Percentiles rank a stretch among this genome's conserved stretches.
phyloP scores from a whole-genome alignment of 2,888 invertebrate species.

The Drosophila anceps region DNA sequence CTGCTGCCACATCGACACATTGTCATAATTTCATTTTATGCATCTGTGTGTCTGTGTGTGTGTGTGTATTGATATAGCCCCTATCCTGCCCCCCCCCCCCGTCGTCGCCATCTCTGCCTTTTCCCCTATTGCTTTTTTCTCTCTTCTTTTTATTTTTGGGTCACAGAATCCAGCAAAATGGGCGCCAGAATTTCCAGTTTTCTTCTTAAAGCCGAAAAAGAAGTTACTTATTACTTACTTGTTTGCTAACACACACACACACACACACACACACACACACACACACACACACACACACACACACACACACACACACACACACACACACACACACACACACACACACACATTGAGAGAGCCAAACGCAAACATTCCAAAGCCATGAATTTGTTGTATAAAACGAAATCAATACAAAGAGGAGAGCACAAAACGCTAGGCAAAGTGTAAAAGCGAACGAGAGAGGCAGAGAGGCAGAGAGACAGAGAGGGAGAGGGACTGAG shows the following conservation, averaged over 20 bases:
- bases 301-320: constrained; percentile 16
- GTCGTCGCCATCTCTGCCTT: not conserved
- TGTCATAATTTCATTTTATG: constrained; percentile 19
- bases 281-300: constrained; percentile 16
- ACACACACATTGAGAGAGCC: constrained; percentile 21
- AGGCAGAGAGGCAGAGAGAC: constrained; percentile 1
- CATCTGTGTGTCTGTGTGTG: constrained; percentile 9
- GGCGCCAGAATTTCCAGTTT: constrained; percentile 73
- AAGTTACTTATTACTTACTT: constrained; percentile 63
- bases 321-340: constrained; percentile 5
- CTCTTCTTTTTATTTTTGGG: constrained; percentile 61
- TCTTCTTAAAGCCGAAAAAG: constrained; percentile 38
- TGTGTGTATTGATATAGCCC: not conserved
- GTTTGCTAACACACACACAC: constrained; percentile 41
- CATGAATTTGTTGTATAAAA: constrained; percentile 66
- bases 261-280: constrained; percentile 6
- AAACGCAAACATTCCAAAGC: constrained; percentile 67
- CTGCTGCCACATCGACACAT: constrained; percentile 22
- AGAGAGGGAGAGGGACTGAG: constrained; percentile 1
- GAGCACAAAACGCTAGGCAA: constrained; percentile 19
- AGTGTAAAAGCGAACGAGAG: constrained; percentile 18
- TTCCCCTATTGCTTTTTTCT: not conserved
- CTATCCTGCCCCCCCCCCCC: not conserved
- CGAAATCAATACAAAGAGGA: constrained; percentile 74
- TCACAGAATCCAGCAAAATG: constrained; percentile 59